Base-by-base conservation (phyloP, 2,797 vertebrate species). In the Rhinophrynus dorsalis region DNA sequence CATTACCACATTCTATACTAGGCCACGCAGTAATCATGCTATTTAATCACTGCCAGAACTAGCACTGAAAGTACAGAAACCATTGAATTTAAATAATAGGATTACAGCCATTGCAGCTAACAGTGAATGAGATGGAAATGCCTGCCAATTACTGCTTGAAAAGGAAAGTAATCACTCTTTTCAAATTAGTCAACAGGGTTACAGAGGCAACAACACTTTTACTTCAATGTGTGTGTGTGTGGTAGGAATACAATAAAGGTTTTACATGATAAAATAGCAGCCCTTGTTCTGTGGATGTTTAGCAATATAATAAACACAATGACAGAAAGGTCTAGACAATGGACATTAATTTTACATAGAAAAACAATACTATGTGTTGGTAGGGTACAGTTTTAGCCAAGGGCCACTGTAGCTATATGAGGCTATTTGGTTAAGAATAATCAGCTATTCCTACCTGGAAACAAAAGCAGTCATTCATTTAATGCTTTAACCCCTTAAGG, bases 81-180 rank as follows among this genome's bases (percentile, higher is more conserved):
- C 55, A 59, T 59, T 59, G 69, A 65, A 72, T 72, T 50, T 42
- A 57, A 59, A 72, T 72, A 72, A 72, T 65, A 59, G 61, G 60
- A 72, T 57, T 65, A 72, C 27, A 24, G 45, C 44, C 45, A 65
- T 40, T 44, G 61, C 40, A 51, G 32, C 27, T 38, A 18, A 40
- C 17, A 29, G 11, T 52, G 54, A 59, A 72, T 52, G 38, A 59
- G 52, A 63, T 21, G 42, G 27, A 42, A 57, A 64, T 51, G 18
- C 18, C 61, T 72, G 61, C 61, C 69, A 72, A 59, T 51, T 58
- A 50, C 44, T 9, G 26, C 35, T 44, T 58, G 33, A 65, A 72
- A 72, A 50, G 59, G 45, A 57, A 72, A 27, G 54, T 65, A 65
- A 72, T 65, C 61, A 59, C 52, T 72, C 61, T 58, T 52, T 40